Conservation (phyloP, 2,113 vertebrate species). For the Mobula birostris region DNA sequence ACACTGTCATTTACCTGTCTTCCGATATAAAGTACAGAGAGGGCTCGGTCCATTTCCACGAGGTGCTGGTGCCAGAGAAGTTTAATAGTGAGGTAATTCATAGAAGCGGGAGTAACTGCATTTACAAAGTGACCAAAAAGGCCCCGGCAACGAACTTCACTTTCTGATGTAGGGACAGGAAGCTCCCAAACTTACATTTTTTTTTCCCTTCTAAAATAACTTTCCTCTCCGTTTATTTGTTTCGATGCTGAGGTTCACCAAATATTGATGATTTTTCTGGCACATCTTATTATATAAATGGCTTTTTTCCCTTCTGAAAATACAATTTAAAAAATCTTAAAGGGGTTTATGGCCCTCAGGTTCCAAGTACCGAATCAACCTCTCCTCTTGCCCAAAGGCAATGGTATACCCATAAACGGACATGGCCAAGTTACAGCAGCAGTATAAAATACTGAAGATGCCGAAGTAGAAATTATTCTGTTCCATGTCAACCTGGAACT, state of each 20-base stretch:
- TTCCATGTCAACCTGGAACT: neutral
- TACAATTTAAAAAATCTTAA: neutral
- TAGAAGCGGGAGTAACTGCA: no score
- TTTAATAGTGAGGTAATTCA: no score
- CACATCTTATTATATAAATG: no score
- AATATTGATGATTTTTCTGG: no score
- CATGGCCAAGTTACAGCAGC: neutral
- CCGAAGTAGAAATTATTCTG: neutral
- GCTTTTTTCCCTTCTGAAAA: no score
- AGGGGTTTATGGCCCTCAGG: neutral
- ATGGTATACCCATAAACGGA: neutral
- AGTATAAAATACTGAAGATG: neutral
- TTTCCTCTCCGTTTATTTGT: no score
- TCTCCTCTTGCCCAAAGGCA: neutral
- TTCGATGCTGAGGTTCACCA: no score
- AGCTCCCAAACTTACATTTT: no score
- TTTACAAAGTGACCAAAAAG: no score
- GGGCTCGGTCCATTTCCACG: neutral
- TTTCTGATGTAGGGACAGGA: no score
- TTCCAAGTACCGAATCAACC: neutral
- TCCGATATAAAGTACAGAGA: slow-evolving; percentile 59
- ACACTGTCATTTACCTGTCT: slow-evolving; percentile 58
- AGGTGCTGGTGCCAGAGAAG: neutral
- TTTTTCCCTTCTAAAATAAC: no score
- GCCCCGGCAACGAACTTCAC: no score